These are phyloP conservation scores for Syrmaticus mikado DNA, from an alignment of 2,113 vertebrate species.

Conservation along the genomic window DNA sequence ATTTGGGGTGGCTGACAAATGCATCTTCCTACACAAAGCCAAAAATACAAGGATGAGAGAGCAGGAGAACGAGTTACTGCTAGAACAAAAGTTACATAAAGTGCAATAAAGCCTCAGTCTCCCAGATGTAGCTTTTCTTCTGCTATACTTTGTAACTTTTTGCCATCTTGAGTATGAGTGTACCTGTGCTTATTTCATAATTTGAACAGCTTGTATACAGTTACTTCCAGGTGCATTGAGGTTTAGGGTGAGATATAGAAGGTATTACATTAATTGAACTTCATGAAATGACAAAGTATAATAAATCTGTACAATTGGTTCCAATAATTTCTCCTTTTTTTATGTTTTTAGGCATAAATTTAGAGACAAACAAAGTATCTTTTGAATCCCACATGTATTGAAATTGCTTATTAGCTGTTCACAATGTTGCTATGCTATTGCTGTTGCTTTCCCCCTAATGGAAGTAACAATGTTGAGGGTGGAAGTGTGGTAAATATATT, in stretches of 20 bases:
- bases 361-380: not conserved
- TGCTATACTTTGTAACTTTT: not conserved
- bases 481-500: not conserved
- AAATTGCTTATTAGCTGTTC: not conserved
- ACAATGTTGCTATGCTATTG: not conserved
- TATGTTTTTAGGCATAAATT: not conserved
- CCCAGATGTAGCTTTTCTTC: not conserved
- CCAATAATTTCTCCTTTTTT: not conserved
- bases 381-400: fast-evolving
- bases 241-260: not conserved
- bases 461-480: not conserved
- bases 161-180: not conserved
- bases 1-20: slow-evolving; percentile 72
- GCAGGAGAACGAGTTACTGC: not conserved
- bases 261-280: not conserved
- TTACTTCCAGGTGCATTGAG: not conserved
- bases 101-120: not conserved
- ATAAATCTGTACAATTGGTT: not conserved
- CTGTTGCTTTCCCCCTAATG: not conserved
- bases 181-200: not conserved
- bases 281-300: not conserved
- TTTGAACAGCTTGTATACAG: fast-evolving
- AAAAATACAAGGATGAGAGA: slow-evolving; percentile 68
- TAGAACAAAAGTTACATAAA: slow-evolving; percentile 28
- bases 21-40: slow-evolving; percentile 71